These are phyloP conservation scores for Cichladusa arquata DNA, from an alignment of 2,113 vertebrate species.

Conservation along the genomic window DNA sequence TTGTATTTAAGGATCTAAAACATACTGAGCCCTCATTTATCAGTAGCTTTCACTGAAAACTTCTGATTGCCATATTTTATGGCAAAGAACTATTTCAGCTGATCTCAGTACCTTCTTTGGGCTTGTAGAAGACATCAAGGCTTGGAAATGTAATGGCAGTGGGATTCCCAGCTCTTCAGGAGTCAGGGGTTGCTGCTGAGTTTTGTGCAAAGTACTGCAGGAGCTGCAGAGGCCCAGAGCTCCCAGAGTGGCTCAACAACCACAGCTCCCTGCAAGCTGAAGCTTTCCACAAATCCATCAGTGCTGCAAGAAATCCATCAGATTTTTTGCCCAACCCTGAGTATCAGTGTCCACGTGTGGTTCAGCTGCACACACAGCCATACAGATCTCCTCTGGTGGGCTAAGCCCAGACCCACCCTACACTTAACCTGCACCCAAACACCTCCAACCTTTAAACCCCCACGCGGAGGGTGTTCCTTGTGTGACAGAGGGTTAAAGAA, in stretches of 20 bases:
- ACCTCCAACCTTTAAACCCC: neutral
- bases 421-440: neutral
- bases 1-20: neutral
- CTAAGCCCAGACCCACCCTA: neutral
- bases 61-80: neutral
- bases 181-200: neutral
- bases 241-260: neutral
- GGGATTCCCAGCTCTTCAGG: neutral
- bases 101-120: neutral
- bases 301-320: neutral
- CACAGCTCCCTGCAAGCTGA: neutral
- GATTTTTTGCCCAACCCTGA: accelerated
- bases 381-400: accelerated
- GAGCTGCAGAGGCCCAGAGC: neutral
- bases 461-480: neutral
- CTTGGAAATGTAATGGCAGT: neutral
- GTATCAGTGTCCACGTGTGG: neutral
- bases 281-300: neutral
- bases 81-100: neutral
- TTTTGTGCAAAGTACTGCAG: neutral
- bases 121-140: neutral
- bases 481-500: constrained; percentile 46
- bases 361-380: neutral
- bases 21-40: neutral
- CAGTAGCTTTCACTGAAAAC: neutral